Evolutionary conservation across 2,797 vertebrate species (phyloP).

Genomic region (Poecile montanus): DNA sequence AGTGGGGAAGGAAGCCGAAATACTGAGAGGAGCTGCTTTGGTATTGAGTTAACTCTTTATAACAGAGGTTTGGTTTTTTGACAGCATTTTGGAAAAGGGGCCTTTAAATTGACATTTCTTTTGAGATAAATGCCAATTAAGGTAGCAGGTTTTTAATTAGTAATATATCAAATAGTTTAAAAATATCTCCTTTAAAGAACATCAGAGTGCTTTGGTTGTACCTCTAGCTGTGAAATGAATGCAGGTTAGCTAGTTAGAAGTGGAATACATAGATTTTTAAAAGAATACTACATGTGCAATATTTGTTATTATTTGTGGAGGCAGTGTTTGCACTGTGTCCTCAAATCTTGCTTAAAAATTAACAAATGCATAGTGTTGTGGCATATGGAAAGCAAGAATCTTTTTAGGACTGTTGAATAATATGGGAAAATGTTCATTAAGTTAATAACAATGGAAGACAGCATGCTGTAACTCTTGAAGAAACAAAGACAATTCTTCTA

Average conservation of each 20-base stretch:
- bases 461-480: background rate
- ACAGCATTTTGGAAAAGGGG: background rate
- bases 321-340: background rate
- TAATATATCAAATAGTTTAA: background rate
- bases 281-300: background rate
- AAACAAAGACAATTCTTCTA: background rate
- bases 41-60: background rate
- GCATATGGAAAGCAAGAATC: background rate
- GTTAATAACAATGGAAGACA: background rate
- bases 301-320: background rate
- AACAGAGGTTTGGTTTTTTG: background rate
- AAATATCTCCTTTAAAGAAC: background rate
- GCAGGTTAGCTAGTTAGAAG: background rate
- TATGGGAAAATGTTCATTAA: background rate
- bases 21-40: background rate
- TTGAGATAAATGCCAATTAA: background rate
- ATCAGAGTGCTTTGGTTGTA: background rate
- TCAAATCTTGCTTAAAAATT: background rate
- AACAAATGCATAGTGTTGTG: background rate
- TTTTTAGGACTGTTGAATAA: background rate
- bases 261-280: background rate
- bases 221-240: background rate
- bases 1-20: background rate
- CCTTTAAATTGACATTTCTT: background rate
- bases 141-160: background rate